phyloP scores from a whole-genome alignment of 1,140 invertebrate genomes.

The Bombus consobrinus region DNA sequence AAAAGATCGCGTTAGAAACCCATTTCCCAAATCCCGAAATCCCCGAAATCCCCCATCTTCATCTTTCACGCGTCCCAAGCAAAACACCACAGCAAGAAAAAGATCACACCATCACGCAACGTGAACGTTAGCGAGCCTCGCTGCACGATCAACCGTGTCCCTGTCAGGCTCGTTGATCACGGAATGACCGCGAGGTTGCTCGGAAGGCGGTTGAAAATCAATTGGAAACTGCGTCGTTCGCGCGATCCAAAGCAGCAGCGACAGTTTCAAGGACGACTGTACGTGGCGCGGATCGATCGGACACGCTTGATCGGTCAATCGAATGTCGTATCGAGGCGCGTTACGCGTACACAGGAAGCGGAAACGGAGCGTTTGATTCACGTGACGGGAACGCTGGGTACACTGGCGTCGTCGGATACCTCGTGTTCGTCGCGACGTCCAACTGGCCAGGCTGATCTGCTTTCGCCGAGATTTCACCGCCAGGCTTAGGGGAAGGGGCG shows the following conservation, averaged over 20 bases:
- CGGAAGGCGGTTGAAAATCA: not conserved
- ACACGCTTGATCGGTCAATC: not conserved
- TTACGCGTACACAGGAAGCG: not conserved
- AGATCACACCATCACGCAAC: not conserved
- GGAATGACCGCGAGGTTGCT: not conserved
- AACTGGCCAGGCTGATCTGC: conserved; percentile 80
- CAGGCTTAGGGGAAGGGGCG: conserved; percentile 13
- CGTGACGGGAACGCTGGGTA: not conserved
- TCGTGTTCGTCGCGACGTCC: conserved; percentile 78
- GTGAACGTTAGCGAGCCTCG: not conserved
- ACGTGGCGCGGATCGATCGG: not conserved
- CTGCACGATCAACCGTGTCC: not conserved
- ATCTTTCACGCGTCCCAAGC: no score
- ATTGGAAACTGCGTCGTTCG: not conserved
- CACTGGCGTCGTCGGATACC: conserved; percentile 49
- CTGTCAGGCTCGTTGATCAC: not conserved
- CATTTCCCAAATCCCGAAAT: no score
- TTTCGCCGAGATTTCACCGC: conserved; percentile 75
- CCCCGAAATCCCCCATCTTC: no score
- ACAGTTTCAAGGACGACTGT: not conserved
- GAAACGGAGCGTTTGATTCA: not conserved
- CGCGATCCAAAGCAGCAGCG: not conserved
- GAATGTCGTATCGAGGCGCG: not conserved
- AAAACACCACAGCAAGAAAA: not conserved
- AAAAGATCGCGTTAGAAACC: no score